Evolutionary conservation across 2,113 vertebrate genomes (phyloP).

Genomic region (Cervus canadensis): DNA sequence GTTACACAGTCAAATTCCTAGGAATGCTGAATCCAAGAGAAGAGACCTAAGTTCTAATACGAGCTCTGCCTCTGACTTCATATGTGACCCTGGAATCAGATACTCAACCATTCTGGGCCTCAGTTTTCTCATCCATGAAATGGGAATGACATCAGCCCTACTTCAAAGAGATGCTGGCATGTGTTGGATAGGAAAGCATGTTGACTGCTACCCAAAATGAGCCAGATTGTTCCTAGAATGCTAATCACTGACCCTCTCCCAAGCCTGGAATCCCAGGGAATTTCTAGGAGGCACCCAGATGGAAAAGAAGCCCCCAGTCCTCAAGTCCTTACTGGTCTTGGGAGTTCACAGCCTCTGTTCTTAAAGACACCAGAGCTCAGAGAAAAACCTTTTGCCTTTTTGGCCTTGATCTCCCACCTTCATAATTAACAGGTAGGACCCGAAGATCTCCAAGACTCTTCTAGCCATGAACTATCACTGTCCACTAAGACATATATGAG

Average conservation of each 20-base stretch:
- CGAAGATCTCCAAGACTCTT: not conserved
- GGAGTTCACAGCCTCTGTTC: not conserved
- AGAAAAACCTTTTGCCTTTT: not conserved
- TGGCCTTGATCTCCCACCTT: not conserved
- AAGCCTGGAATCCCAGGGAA: not conserved
- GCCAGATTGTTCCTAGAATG: not conserved
- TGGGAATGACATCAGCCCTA: not conserved
- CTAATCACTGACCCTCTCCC: not conserved
- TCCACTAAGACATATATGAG: fast-evolving
- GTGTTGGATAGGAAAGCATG: not conserved
- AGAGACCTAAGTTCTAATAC: not conserved
- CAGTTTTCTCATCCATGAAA: not conserved
- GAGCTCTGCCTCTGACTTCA: not conserved
- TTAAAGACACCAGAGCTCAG: not conserved
- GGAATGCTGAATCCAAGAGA: not conserved
- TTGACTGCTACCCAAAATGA: not conserved
- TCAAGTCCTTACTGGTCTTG: not conserved
- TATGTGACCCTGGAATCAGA: not conserved
- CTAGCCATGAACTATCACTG: not conserved
- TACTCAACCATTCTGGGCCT: not conserved
- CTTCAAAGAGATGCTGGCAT: not conserved
- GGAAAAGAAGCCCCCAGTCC: not conserved
- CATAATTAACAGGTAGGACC: not conserved
- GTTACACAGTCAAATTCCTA: not conserved
- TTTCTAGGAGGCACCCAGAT: not conserved